Conservation (phyloP, 2,113 vertebrate species). For the Centropristis striata region DNA sequence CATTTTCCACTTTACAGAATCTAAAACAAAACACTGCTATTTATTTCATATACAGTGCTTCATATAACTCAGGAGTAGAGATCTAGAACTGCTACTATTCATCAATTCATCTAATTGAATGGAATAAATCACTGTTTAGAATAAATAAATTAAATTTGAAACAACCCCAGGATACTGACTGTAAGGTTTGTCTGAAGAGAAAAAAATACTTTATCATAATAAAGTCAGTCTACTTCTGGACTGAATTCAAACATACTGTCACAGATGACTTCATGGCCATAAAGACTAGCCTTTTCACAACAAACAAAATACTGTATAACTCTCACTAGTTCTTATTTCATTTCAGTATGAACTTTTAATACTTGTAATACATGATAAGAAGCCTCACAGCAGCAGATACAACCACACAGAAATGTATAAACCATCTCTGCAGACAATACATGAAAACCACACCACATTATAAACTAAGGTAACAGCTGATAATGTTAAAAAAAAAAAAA, state of each 20-base stretch:
- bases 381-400: not conserved
- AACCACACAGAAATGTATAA: not conserved
- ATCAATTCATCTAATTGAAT: not conserved
- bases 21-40: constrained; percentile 1
- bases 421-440: not conserved
- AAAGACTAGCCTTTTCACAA: not conserved
- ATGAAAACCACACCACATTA: not conserved
- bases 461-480: not conserved
- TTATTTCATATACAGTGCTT: not conserved
- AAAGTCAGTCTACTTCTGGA: not conserved
- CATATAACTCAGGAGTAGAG: not conserved
- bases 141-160: not conserved
- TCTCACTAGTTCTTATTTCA: not conserved
- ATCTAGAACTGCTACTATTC: not conserved
- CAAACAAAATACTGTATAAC: not conserved
- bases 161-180: no score
- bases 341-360: not conserved
- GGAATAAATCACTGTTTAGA: not conserved
- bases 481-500: constrained; percentile 31
- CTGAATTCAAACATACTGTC: not conserved
- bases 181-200: not conserved
- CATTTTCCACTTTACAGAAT: not conserved
- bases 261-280: not conserved
- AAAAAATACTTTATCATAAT: not conserved
- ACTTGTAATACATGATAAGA: not conserved